Base-by-base conservation (phyloP, 2,113 vertebrate genomes). In the Cricetomys ansorgei region DNA sequence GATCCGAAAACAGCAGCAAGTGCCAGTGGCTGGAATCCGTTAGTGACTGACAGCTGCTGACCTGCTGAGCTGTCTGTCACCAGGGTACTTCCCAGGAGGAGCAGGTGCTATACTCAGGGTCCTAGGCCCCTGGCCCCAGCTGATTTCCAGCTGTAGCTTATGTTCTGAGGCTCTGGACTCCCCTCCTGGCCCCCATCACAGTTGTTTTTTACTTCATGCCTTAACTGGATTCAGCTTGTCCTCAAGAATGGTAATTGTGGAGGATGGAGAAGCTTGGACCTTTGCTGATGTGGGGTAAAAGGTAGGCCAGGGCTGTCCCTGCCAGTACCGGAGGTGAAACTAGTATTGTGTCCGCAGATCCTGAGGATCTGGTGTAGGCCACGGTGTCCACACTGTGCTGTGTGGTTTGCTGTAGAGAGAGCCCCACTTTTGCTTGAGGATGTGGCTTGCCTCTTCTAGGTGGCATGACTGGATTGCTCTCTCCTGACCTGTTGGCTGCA, bases 1-100 rank as follows among this genome's bases (percentile, higher is more conserved):
- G 98, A 99, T 99, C 73, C 99, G 99, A 80, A 99, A 99, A 98
- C 99, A 99, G 97, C 99, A 99, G 98, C 99, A 99, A 96, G 99
- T 99, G 31, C 98, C 99, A 0, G 99, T 99, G 69, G 99, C 99
- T 5, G 99, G 99, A 15, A 99, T 99, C 79, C 99, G 99, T 75
- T 99, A 98, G 98, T n/a, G 85, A 69, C 85, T 62, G 45, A 70
- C 55, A 80, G 50, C 83, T 90, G 64, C 57, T 48, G 1, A 9
- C n/a, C 57, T 13, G 45, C 43, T 48, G 55, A 81, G 65, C 76
- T 45, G 40, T 76, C 76, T 45, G 40, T 76, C 88, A 53, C 62
- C 13, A 45, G 55, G 55, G 75, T 34, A 55, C 3, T 88, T 50
- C 25, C 37, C 23, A 43, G 40, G 50, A 88, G 67, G 86, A 29